A percentile compares a stretch with the other conserved stretches of the same genome.
phyloP scores from a whole-genome alignment of 2,888 invertebrate genomes.

The Zygogramma bicolorata region DNA sequence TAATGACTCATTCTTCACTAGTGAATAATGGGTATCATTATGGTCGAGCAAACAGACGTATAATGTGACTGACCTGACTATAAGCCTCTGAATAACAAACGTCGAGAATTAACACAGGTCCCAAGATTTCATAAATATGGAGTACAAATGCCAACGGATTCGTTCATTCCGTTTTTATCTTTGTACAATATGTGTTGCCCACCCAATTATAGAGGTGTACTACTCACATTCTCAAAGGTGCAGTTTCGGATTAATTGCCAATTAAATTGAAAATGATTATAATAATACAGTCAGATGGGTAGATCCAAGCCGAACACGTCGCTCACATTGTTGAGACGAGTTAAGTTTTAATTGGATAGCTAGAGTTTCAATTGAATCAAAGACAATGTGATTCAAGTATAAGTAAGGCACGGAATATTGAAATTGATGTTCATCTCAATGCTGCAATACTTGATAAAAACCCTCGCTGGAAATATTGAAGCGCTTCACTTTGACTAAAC shows the following conservation, averaged over 20 bases:
- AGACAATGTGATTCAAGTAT: background rate
- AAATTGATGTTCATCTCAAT: background rate
- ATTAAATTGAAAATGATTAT: constrained; percentile 11
- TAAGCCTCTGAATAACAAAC: too few species aligned
- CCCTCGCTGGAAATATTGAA: too few species aligned
- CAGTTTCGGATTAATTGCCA: constrained; percentile 21
- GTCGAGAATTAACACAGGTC: too few species aligned
- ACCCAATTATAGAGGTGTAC: background rate
- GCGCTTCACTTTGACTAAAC: too few species aligned
- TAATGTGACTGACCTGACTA: too few species aligned
- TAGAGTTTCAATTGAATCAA: background rate
- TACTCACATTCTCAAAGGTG: background rate
- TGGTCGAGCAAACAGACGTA: too few species aligned
- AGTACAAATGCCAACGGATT: background rate
- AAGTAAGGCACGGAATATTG: background rate
- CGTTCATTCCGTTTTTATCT: background rate
- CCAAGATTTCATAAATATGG: too few species aligned
- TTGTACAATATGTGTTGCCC: background rate
- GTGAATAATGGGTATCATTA: too few species aligned
- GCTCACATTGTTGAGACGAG: constrained; percentile 1
- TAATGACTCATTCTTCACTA: too few species aligned
- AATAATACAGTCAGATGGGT: background rate
- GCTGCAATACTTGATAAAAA: too few species aligned
- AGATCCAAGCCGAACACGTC: background rate
- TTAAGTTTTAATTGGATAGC: constrained; percentile 3